Percentiles rank a stretch among this genome's conserved stretches.
These are phyloP conservation scores for Meriones unguiculatus DNA, from an alignment of 2,113 vertebrate species.

Conservation along the genomic window DNA sequence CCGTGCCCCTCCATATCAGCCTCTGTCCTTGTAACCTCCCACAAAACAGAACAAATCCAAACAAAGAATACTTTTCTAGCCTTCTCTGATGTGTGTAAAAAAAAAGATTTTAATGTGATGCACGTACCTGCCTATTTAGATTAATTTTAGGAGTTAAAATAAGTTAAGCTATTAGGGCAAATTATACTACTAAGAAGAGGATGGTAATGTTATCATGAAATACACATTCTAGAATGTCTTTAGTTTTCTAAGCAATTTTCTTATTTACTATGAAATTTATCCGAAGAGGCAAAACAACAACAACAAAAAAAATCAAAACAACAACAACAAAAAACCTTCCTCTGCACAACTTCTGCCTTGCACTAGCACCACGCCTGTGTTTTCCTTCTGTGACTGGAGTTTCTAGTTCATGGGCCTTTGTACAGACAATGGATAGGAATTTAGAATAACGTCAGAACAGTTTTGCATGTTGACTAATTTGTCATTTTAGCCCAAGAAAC, in stretches of 20 bases:
- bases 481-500: neutral
- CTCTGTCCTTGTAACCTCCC: neutral
- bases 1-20: neutral
- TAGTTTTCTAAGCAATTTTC: constrained; percentile 34
- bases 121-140: neutral
- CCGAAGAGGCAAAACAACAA: neutral
- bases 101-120: neutral
- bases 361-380: neutral
- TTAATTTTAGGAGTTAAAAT: constrained; percentile 29
- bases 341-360: neutral
- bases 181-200: constrained; percentile 35
- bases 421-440: constrained; percentile 31
- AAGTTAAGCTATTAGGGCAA: constrained; percentile 45
- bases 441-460: constrained; percentile 5
- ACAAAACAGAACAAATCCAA: neutral
- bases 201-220: neutral
- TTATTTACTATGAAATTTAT: neutral
- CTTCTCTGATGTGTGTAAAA: neutral
- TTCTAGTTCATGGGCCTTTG: constrained; percentile 25
- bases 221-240: neutral
- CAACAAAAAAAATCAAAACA: no score
- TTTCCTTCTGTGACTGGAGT: neutral
- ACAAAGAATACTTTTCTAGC: neutral
- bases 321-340: neutral
- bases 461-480: neutral